Conservation (phyloP, 2,113 vertebrate genomes). For the Eurystomus gularis region DNA sequence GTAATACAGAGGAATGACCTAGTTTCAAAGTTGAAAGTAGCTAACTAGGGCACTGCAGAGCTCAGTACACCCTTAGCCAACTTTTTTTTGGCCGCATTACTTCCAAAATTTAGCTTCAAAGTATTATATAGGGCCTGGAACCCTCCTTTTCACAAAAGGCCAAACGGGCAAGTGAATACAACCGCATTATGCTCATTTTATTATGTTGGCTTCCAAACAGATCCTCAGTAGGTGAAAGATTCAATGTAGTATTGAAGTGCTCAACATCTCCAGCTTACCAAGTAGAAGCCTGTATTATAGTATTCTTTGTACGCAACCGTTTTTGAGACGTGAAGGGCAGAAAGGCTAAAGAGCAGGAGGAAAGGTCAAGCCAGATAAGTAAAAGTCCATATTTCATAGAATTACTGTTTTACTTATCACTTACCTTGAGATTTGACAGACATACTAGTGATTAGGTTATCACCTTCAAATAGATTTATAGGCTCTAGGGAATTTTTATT, state of each 20-base stretch:
- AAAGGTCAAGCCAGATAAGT: slow-evolving; percentile 57
- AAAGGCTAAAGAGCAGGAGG: slow-evolving; percentile 48
- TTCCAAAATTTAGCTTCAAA: background rate
- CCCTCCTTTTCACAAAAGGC: background rate
- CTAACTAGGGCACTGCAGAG: background rate
- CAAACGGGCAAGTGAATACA: background rate
- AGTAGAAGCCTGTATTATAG: background rate
- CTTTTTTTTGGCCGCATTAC: background rate
- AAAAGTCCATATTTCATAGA: slow-evolving; percentile 63
- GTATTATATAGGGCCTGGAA: background rate
- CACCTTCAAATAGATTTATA: slow-evolving; percentile 65
- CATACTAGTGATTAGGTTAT: slow-evolving; percentile 56
- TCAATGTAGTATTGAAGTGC: background rate
- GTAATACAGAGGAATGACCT: background rate
- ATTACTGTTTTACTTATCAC: slow-evolving; percentile 66
- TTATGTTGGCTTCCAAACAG: background rate
- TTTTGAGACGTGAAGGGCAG: slow-evolving; percentile 43
- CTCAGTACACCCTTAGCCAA: background rate
- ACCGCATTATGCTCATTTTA: background rate
- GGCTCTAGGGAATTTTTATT: slow-evolving; percentile 60
- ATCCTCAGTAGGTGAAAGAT: background rate
- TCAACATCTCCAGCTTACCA: slow-evolving; percentile 23
- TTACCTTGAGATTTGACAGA: slow-evolving; percentile 55
- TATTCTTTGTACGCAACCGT: background rate
- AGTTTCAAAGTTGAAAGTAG: background rate